phyloP scores from a whole-genome alignment of 2,797 vertebrate species.

The Sebastes melanostomus region DNA sequence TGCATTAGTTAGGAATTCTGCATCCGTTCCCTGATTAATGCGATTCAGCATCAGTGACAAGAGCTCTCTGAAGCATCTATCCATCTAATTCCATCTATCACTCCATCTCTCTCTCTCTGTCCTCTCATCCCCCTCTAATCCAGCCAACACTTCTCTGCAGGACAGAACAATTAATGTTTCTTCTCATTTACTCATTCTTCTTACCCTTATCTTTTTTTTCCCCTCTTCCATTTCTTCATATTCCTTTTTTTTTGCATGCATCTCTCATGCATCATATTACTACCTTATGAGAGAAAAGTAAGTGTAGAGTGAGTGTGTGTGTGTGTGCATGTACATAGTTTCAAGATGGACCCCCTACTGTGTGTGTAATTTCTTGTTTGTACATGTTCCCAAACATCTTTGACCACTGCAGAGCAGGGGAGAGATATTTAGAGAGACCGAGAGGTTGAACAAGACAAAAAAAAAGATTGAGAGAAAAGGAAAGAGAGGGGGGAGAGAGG shows the following conservation, averaged over 20 bases:
- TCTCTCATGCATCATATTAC: constrained; percentile 68
- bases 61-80: constrained; percentile 64
- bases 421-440: constrained; percentile 56
- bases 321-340: constrained; percentile 19
- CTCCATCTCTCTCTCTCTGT: constrained; percentile 25
- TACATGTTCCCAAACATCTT: constrained; percentile 73
- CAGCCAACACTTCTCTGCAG: constrained; percentile 49
- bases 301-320: constrained; percentile 10
- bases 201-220: constrained; percentile 15
- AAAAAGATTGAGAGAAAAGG: constrained; percentile 64
- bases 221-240: constrained; percentile 63
- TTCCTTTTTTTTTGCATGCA: constrained; percentile 75
- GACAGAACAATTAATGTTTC: constrained; percentile 85
- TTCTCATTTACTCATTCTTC: constrained; percentile 30
- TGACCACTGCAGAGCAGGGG: constrained; percentile 55
- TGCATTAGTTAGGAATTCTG: constrained; percentile 51
- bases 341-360: constrained; percentile 78
- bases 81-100: constrained; percentile 58
- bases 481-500: constrained; percentile 48
- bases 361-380: constrained; percentile 89
- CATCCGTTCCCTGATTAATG: constrained; percentile 53
- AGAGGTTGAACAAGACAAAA: constrained; percentile 67
- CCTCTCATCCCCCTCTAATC: constrained; percentile 51
- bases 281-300: constrained; percentile 49
- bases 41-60: constrained; percentile 51